These are phyloP conservation scores for Lysiphlebus fabarum DNA, from an alignment of 1,140 invertebrate genomes.

Conservation along the genomic window DNA sequence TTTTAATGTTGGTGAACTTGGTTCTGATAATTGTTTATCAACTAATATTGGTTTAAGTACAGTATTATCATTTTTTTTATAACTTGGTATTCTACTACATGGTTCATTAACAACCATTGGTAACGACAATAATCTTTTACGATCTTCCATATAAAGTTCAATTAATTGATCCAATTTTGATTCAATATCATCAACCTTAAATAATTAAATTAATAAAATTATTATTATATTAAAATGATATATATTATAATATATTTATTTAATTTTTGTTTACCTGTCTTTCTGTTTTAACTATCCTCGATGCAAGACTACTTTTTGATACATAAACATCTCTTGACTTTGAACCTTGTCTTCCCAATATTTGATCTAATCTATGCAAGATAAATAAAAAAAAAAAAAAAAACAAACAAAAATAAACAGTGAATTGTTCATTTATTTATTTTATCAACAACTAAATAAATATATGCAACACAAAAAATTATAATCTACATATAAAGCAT, in stretches of 20 bases:
- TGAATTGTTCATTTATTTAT: neutral
- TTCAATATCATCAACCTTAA: slow-evolving; percentile 89
- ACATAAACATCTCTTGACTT: slow-evolving; percentile 92
- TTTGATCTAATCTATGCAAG: slow-evolving; percentile 79
- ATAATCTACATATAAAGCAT: neutral
- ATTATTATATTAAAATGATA: neutral
- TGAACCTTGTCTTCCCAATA: slow-evolving; percentile 88
- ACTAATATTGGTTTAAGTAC: slow-evolving; percentile 63
- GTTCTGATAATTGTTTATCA: slow-evolving; percentile 76
- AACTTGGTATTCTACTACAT: slow-evolving; percentile 34
- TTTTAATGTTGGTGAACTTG: slow-evolving; percentile 66
- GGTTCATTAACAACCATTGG: slow-evolving; percentile 27
- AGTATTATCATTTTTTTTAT: slow-evolving; percentile 29
- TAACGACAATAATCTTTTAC: slow-evolving; percentile 62
- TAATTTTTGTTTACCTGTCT: slow-evolving; percentile 69
- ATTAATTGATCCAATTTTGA: slow-evolving; percentile 88
- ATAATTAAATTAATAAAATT: slow-evolving; percentile 14
- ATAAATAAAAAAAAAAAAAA: slow-evolving; percentile 19
- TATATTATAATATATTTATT: slow-evolving; percentile 1
- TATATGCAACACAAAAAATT: too few species aligned
- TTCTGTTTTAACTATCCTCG: slow-evolving; percentile 92
- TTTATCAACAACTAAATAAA: neutral
- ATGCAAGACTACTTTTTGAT: slow-evolving; percentile 88
- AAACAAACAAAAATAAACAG: neutral
- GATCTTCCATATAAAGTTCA: slow-evolving; percentile 89